Evolutionary conservation across 2,888 invertebrate species (phyloP), one percentile per base, ranked within the genome.

Genomic region (Hipparchia semele): DNA sequence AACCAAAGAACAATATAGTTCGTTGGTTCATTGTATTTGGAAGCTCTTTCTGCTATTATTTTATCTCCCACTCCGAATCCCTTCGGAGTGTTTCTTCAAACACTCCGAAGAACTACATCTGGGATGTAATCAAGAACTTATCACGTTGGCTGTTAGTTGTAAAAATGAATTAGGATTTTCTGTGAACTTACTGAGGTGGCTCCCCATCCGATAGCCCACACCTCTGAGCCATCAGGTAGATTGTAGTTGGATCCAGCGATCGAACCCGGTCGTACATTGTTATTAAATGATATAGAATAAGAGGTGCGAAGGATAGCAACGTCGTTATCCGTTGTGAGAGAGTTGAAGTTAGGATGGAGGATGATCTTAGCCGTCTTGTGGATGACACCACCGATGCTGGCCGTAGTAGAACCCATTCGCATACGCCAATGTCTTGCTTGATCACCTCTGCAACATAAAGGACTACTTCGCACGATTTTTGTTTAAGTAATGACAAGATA

Each of bases 121-220:
- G 39, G 39, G 23, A 23, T 23, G 23, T 39, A 39, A 4, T 39
- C 39, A 39, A 39, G 49, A 49, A 49, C 49, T 49, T 49, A 6
- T 7, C 6, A 8, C 6, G 3, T 49, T 6, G 46, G 5, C 46
- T 54, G 54, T 2, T 77, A 64, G 1, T 83, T 78, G 2, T 81
- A 84, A 13, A 60, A 60, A 1, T 33, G 5, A 23, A 10, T 39
- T 23, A 9, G 3, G 3, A 10, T 39, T 45, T 45, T n/a, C 61
- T 13, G 10, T 33, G 59, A 49, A 60, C 68, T 68, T 12, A 68
- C 68, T 12, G 68, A 59, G 0, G 51, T 68, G 39, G n/a, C 23
- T 68, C 68, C 60, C 68, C 68, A 94, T 75, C 94, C 94, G 56
- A 86, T 82, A 13, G 91, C 87, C 81, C 87, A 85, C 2, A 90